Percentiles rank a stretch among this genome's conserved stretches.
Evolutionary conservation across 64 coral and sea anemone species (phyloP).

Genomic region (Montipora efflorescens): DNA sequence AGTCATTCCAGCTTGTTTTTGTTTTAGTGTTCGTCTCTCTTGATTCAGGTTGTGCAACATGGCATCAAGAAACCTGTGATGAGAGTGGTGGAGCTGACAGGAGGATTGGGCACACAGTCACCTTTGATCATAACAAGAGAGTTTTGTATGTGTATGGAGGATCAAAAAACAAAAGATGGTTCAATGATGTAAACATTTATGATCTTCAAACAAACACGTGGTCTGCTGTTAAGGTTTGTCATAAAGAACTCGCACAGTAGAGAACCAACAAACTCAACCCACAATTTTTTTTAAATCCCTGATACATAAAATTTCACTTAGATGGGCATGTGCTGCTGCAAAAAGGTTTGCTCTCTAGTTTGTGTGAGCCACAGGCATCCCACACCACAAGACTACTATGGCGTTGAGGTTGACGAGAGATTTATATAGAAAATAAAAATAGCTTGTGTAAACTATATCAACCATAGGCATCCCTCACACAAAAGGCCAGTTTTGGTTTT

Average conservation of each 20-base stretch:
- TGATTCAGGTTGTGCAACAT: conserved; percentile 22
- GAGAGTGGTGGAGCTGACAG: conserved; percentile 75
- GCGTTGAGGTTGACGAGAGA: no score
- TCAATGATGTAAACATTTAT: conserved; percentile 82
- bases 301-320: no score
- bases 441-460: no score
- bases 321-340: no score
- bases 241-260: background rate
- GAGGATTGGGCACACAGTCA: conserved; percentile 83
- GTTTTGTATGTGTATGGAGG: conserved; percentile 87
- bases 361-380: no score
- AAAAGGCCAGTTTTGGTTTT: no score
- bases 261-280: background rate
- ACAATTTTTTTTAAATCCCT: no score
- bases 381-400: no score
- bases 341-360: no score
- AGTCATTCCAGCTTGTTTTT: no score
- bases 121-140: conserved; percentile 52
- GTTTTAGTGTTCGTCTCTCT: background rate
- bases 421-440: no score
- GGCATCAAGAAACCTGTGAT: conserved; percentile 44
- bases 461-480: no score
- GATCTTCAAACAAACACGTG: conserved; percentile 73
- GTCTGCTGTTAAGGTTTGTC: conserved; percentile 68
- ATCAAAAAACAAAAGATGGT: conserved; percentile 93